These are phyloP conservation scores for Schrankia costaestrigalis DNA, from an alignment of 2,888 invertebrate species.

Conservation along the genomic window DNA sequence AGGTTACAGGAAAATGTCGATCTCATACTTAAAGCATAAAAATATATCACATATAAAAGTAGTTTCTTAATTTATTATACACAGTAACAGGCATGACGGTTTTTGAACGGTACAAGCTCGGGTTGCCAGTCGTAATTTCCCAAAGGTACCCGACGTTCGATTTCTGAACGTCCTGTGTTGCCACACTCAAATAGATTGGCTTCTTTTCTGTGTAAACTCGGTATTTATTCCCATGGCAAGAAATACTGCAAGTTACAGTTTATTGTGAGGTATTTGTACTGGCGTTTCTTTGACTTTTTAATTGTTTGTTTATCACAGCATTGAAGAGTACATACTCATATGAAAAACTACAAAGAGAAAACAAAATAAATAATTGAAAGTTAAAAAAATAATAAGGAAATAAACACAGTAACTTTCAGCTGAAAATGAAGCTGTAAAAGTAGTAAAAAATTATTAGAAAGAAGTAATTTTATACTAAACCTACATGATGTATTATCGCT, in stretches of 20 bases:
- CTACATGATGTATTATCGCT: too few relatives aligned
- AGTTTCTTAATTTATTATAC: constrained; percentile 23
- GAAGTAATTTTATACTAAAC: too few relatives aligned
- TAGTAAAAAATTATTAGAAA: too few relatives aligned
- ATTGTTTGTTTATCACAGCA: constrained; percentile 15
- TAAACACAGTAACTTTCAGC: too few relatives aligned
- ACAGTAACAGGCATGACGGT: constrained; percentile 28
- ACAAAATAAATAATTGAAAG: too few relatives aligned
- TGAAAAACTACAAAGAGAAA: too few relatives aligned
- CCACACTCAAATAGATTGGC: constrained; percentile 55
- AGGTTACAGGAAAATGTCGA: too few relatives aligned
- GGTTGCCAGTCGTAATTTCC: constrained; percentile 56
- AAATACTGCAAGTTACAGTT: constrained; percentile 28
- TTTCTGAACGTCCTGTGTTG: constrained; percentile 49
- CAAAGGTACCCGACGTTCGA: constrained; percentile 49
- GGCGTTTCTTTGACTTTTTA: constrained; percentile 12
- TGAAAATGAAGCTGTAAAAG: too few relatives aligned
- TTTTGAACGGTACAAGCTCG: constrained; percentile 21
- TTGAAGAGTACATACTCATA: too few relatives aligned
- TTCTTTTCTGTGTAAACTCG: constrained; percentile 43
- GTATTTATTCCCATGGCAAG: constrained; percentile 31
- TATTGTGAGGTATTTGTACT: constrained; percentile 16
- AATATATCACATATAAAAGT: too few relatives aligned
- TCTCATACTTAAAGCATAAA: too few relatives aligned
- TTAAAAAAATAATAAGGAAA: too few relatives aligned